phyloP scores from a whole-genome alignment of 2,113 vertebrate genomes.

The Pseudopodoces humilis region DNA sequence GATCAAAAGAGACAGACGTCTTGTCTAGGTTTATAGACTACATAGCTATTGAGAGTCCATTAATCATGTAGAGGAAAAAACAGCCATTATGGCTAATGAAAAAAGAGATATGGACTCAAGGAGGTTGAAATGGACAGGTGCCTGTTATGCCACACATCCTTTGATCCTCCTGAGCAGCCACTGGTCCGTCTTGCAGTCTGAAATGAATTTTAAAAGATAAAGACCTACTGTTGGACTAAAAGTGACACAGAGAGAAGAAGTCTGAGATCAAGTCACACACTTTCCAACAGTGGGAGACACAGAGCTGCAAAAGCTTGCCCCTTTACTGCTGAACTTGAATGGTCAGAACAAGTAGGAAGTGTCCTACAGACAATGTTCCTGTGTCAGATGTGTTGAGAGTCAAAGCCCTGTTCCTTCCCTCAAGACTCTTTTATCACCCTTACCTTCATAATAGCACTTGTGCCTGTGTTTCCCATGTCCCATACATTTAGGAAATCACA shows the following conservation, averaged over 20 bases:
- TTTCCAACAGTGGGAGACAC: not conserved
- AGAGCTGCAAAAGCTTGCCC: not conserved
- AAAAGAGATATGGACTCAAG: not conserved
- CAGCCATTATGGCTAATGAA: not conserved
- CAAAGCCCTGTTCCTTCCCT: not conserved
- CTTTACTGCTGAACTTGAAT: not conserved
- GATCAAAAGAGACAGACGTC: constrained; percentile 17
- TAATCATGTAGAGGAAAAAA: not conserved
- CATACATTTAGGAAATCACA: not conserved
- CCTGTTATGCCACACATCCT: not conserved
- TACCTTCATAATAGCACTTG: not conserved
- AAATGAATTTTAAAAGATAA: not conserved
- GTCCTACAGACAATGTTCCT: not conserved
- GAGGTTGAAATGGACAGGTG: not conserved
- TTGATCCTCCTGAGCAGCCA: not conserved
- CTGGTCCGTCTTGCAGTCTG: not conserved
- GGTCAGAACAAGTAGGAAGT: not conserved
- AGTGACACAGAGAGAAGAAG: not conserved
- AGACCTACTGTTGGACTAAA: not conserved
- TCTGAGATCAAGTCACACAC: not conserved
- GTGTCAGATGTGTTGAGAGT: not conserved
- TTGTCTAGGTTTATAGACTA: constrained; percentile 34
- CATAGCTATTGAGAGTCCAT: not conserved
- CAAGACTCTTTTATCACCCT: not conserved
- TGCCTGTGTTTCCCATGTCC: not conserved